Conservation (phyloP, 2,888 invertebrate species). For the Hirudinaria manillensis region DNA sequence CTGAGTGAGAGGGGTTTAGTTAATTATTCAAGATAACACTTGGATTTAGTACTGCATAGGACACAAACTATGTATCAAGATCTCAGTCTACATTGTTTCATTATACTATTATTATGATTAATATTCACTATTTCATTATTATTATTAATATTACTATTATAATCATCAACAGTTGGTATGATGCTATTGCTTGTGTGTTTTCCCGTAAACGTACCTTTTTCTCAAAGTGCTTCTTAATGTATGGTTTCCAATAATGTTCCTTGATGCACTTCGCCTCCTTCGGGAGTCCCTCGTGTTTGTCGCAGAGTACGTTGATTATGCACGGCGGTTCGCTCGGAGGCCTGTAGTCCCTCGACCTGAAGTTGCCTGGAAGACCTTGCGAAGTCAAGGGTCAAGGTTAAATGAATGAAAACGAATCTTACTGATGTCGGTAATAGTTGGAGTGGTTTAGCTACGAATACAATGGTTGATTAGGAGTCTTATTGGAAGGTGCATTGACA, state of each 20-base stretch:
- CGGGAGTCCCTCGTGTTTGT: constrained; percentile 72
- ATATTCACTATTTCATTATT: neutral
- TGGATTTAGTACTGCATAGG: too few relatives aligned
- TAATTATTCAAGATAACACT: too few relatives aligned
- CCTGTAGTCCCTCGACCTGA: constrained; percentile 60
- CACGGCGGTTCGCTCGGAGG: constrained; percentile 68
- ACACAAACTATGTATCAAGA: neutral
- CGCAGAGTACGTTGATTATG: constrained; percentile 74
- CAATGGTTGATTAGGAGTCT: too few relatives aligned
- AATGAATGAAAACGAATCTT: neutral
- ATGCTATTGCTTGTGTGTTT: too few relatives aligned
- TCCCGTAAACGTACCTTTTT: constrained; percentile 58
- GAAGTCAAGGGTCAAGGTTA: neutral
- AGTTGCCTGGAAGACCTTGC: constrained; percentile 68
- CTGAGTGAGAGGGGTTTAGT: constrained; percentile 15
- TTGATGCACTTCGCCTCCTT: constrained; percentile 85
- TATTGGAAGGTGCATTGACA: too few relatives aligned
- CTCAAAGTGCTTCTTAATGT: constrained; percentile 70
- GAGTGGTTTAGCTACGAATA: too few relatives aligned
- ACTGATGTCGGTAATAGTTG: neutral
- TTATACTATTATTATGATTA: neutral
- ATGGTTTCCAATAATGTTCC: constrained; percentile 75
- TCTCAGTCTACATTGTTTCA: neutral
- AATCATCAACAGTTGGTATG: neutral
- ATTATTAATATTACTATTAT: too few relatives aligned